Conservation (phyloP, 2,113 vertebrate species). For the Vicugna pacos region DNA sequence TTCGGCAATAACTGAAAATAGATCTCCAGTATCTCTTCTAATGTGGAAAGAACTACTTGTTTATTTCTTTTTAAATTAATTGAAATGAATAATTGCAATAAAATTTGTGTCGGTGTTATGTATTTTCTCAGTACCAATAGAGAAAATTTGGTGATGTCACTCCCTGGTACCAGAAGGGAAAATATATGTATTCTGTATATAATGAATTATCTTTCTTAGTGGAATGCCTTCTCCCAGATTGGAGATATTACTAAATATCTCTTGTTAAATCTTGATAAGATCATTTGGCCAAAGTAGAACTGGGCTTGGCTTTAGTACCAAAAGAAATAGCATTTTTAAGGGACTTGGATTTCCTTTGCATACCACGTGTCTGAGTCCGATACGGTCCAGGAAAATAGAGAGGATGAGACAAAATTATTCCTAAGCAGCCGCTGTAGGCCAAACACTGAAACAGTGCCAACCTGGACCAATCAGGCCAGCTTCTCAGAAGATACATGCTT, state of each 20-base stretch:
- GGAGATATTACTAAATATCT: constrained; percentile 74
- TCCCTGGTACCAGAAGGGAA: constrained; percentile 19
- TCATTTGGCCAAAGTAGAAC: constrained; percentile 73
- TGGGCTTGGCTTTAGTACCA: constrained; percentile 71
- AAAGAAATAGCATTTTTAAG: constrained; percentile 78
- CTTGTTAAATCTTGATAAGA: constrained; percentile 82
- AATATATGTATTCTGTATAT: constrained; percentile 10
- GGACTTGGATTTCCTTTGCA: constrained; percentile 78
- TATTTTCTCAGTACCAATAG: constrained; percentile 49
- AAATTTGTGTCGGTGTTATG: constrained; percentile 41
- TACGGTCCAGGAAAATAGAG: constrained; percentile 79
- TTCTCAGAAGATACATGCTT: constrained; percentile 78
- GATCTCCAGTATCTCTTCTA: constrained; percentile 41
- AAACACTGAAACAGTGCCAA: constrained; percentile 82
- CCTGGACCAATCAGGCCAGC: constrained; percentile 73
- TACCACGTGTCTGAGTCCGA: constrained; percentile 71
- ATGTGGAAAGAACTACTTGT: constrained; percentile 66
- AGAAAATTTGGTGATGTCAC: constrained; percentile 64
- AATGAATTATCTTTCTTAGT: constrained; percentile 72
- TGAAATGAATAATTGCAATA: constrained; percentile 53
- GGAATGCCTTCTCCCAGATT: constrained; percentile 62
- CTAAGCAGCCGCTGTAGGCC: constrained; percentile 77
- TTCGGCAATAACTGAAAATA: constrained; percentile 68
- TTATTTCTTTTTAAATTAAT: constrained; percentile 70
- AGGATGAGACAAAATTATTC: constrained; percentile 81